Evolutionary conservation across 1,140 invertebrate species (phyloP), one percentile per base, ranked within the genome.

Genomic region (Drosophila hydei): DNA sequence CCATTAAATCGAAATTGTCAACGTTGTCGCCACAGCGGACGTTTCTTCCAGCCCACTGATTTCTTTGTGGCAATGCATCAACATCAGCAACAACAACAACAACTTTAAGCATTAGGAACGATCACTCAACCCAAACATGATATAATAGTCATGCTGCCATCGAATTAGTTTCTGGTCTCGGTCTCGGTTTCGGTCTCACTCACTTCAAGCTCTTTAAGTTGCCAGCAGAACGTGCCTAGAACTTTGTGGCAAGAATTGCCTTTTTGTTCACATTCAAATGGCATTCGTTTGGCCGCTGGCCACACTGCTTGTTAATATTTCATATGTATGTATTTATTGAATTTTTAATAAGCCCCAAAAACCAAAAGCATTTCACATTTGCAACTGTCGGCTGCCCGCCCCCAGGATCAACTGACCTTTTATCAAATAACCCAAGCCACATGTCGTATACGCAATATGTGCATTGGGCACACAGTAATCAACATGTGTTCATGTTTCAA

Each of bases 11-110:
- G 38, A 75, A 80, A 72, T 38, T 59, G 77, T 61, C 50, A 60
- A 79, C 40, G 62, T 50, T 74, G 76, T 76, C 9, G 76, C 76
- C 63, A 48, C 54, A 60, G 70, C 62, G 43, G 61, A 48, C 58
- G 64, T 63, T 81, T 67, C 68, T 81, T 79, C 73, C 78, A 56
- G 62, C 12, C 73, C 62, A 80, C 25, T 75, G 77, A 51, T 50
- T 81, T 52, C 77, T 77, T 81, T 80, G 77, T 60, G 65, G 45
- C 69, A 52, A 80, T 81, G 79, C 71, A 80, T 80, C 77, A 79
- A 80, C 36, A 19, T 9, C 48, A 45, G 23, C 52, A 40, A 12
- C 60, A 59, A n/a, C 30, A 43, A 7, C 62, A 33, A 5, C 27
- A 43, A 50, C 45, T 19, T 30, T 18, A 23, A 42, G 14, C 45